phyloP scores from a whole-genome alignment of 2,888 invertebrate species.

The Leucania comma region DNA sequence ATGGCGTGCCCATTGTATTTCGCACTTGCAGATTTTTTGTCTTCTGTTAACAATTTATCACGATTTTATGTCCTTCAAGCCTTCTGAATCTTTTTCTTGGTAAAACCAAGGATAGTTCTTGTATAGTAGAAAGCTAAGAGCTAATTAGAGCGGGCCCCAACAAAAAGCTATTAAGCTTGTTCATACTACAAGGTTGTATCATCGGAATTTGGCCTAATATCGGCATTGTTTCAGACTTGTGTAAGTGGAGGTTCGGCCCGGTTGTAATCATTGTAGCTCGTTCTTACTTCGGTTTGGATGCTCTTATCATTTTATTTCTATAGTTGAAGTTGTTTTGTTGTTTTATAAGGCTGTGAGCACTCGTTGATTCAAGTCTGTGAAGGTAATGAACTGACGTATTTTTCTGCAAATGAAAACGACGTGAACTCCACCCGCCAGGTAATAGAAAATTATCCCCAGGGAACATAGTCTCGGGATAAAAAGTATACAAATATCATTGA shows the following conservation, averaged over 20 bases:
- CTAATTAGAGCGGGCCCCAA: conserved; percentile 63
- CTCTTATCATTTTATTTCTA: conserved; percentile 25
- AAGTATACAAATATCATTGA: no score
- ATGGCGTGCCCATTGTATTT: no score
- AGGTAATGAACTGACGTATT: background rate
- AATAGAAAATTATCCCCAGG: no score
- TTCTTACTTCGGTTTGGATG: conserved; percentile 2
- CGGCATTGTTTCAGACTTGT: conserved; percentile 28
- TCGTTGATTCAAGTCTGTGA: background rate
- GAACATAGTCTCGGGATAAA: no score
- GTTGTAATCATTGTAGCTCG: conserved; percentile 21
- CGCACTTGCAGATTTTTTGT: no score
- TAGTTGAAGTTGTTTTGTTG: conserved; percentile 4
- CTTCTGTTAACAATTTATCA: no score
- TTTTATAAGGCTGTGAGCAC: background rate
- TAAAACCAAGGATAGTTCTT: conserved; percentile 34
- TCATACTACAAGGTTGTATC: conserved; percentile 50
- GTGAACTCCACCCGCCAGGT: no score
- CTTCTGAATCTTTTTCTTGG: conserved; percentile 24
- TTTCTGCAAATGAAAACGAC: background rate
- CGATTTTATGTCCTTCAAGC: no score
- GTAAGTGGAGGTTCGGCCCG: conserved; percentile 13
- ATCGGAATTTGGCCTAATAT: conserved; percentile 56
- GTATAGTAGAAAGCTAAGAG: conserved; percentile 52
- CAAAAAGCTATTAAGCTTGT: conserved; percentile 65